Percentiles rank a stretch among this genome's conserved stretches.
Conservation (phyloP, 64 coral and sea anemone species). For the Exaiptasia diaphana region DNA sequence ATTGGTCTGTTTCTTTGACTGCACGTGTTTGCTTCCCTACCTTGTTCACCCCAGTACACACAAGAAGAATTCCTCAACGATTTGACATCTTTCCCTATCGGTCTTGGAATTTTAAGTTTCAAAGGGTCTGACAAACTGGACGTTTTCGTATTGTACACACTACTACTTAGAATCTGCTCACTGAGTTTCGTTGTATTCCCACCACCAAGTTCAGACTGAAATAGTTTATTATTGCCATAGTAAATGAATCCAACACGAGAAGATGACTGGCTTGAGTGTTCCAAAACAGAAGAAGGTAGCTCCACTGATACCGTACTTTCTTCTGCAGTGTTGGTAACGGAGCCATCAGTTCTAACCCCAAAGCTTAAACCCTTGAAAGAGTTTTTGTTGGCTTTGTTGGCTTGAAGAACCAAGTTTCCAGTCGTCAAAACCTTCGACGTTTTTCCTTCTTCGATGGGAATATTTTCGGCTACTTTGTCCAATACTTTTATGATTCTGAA, state of each 20-base stretch:
- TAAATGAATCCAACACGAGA: slow-evolving; percentile 24
- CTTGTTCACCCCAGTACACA: slow-evolving; percentile 31
- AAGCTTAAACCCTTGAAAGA: slow-evolving; percentile 43
- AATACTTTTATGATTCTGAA: slow-evolving; percentile 24
- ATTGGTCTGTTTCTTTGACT: no score
- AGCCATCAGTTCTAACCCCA: background rate
- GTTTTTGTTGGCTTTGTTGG: slow-evolving; percentile 2
- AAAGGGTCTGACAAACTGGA: slow-evolving; percentile 21
- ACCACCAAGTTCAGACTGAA: background rate
- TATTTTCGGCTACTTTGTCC: slow-evolving; percentile 16
- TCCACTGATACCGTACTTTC: background rate
- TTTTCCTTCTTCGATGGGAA: slow-evolving; percentile 7
- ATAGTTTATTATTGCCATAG: slow-evolving; percentile 56
- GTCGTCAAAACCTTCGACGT: slow-evolving; percentile 18
- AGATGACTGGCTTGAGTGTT: background rate
- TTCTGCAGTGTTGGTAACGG: background rate
- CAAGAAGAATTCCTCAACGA: background rate
- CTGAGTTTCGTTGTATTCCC: background rate
- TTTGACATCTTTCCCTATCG: background rate
- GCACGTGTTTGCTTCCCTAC: no score
- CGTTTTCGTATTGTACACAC: slow-evolving; percentile 26
- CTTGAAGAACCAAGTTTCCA: slow-evolving; percentile 26
- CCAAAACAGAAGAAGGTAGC: background rate
- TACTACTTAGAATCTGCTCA: slow-evolving; percentile 36
- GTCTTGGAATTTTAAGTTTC: slow-evolving; percentile 24